Base-by-base conservation (phyloP, 2,113 vertebrate species). In the Nothocercus nigrocapillus region DNA sequence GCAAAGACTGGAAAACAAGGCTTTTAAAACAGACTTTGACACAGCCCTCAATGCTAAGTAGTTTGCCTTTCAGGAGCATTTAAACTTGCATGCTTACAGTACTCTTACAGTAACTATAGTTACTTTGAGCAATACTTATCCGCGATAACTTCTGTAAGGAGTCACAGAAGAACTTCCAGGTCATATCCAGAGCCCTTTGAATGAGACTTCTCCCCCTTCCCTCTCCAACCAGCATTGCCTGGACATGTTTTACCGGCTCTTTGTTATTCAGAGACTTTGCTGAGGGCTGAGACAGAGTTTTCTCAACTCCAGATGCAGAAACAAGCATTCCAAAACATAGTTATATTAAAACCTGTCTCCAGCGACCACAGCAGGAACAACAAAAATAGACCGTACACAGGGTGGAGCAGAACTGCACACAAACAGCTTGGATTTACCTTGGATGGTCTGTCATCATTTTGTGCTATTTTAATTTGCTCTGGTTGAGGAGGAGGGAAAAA, bases 1-100 rank as follows among this genome's bases (percentile, higher is more conserved):
- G 56, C 51, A 73, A 77, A 89, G 76, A 92, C 78, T 75, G 61
- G 58, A 90, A 92, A 97, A 82, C 56, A 84, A 89, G 77, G 72
- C 20, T 54, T 90, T 90, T 81, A 86, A 92, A 95, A 89, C 3
- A 64, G 36, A 44, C 44, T 44, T 44, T 44, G 44, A 44, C 16
- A 16, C 44, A 44, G 15, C 44, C 15, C 44, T 17, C 44, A 44
- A 17, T 44, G 44, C 56, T 42, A 56, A 68, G 61, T 40, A 78
- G 68, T 82, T 79, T 87, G 40, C 51, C 62, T 73, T 88, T 80
- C 1, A 0, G 40, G 25, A 79, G 66, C 36, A 38, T 64, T 88
- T 72, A 78, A 85, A 58, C 25, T 28, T 61, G 66, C 30, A 20
- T 79, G 32, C 27, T 78, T 82, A 1, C 76, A 69, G 90, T 82